Conservation (phyloP, 2,888 invertebrate genomes). For the Acleris emargana region DNA sequence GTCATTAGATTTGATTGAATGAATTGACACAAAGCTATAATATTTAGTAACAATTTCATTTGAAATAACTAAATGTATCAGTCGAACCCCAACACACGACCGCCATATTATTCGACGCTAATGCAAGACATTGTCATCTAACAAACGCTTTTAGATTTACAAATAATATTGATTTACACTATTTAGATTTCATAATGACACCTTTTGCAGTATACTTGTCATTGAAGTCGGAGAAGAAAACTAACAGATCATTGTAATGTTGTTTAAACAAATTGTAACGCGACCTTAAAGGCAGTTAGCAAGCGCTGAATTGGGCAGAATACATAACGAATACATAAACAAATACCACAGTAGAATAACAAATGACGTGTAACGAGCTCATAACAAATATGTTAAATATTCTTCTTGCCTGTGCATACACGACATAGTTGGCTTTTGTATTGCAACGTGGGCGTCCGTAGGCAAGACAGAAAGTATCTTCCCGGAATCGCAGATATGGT, state of each 20-base stretch:
- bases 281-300: constrained; percentile 48
- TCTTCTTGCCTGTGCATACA: constrained; percentile 7
- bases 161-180: constrained; percentile 54
- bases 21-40: too few species aligned
- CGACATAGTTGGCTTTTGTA: constrained; percentile 1
- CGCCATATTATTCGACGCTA: constrained; percentile 5
- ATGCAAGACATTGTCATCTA: constrained; percentile 39
- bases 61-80: too few species aligned
- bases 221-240: constrained; percentile 55
- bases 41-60: too few species aligned
- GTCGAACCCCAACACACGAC: neutral
- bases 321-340: constrained; percentile 46
- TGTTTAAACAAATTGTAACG: constrained; percentile 43
- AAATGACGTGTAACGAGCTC: constrained; percentile 21
- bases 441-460: constrained; percentile 11
- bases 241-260: constrained; percentile 43
- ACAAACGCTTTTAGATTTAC: constrained; percentile 53
- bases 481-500: constrained; percentile 1
- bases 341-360: constrained; percentile 18
- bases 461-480: neutral
- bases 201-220: constrained; percentile 58
- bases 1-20: too few species aligned
- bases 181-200: constrained; percentile 56
- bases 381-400: constrained; percentile 32
- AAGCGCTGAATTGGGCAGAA: constrained; percentile 47